phyloP scores from a whole-genome alignment of 1,140 invertebrate genomes.

The Drosophila kepulauana region DNA sequence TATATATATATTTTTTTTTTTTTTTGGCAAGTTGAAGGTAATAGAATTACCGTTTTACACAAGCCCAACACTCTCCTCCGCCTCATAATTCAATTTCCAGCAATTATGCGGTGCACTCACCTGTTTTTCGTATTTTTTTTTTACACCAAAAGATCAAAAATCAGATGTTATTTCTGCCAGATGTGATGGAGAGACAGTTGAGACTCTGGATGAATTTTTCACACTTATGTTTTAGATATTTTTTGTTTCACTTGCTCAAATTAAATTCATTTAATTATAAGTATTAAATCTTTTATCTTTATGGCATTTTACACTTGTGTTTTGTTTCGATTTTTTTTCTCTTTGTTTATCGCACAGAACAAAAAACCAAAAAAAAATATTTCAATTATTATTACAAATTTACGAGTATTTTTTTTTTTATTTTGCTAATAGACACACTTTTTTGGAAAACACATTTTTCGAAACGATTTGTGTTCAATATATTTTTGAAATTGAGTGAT shows the following conservation, averaged over 20 bases:
- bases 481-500: not conserved
- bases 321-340: not conserved
- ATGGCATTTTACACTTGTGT: not conserved
- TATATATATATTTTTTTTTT: not conserved
- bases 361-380: conserved; percentile 39
- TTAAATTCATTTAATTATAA: conserved; percentile 8
- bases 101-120: conserved; percentile 46
- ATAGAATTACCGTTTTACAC: conserved; percentile 23
- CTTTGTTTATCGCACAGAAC: conserved; percentile 29
- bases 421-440: not conserved
- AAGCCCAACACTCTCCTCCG: conserved; percentile 5
- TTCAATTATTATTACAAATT: not conserved
- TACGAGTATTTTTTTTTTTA: too few relatives aligned
- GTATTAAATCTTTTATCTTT: not conserved
- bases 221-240: not conserved
- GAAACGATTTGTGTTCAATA: conserved; percentile 9
- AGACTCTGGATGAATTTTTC: not conserved
- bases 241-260: not conserved
- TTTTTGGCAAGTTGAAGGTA: not conserved
- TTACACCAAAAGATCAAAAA: not conserved
- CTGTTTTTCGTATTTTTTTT: conserved; percentile 13
- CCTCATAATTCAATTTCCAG: conserved; percentile 36
- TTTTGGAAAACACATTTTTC: conserved; percentile 28
- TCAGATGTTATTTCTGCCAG: conserved; percentile 1
- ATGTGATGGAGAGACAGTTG: not conserved